Conservation (phyloP, 2,888 invertebrate genomes). For the Tipula lateralis region DNA sequence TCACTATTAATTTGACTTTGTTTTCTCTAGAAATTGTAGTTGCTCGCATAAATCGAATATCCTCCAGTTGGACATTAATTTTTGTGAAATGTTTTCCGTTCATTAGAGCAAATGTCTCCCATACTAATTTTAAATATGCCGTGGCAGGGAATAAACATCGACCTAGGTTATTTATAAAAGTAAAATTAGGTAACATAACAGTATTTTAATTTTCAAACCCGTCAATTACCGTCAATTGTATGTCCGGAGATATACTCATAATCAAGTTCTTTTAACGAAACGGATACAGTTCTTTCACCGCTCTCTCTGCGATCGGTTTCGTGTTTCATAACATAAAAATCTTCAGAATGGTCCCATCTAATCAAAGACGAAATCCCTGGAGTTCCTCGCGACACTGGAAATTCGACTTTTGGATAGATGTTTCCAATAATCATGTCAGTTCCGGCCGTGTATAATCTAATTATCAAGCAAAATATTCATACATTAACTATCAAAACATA, state of each 20-base stretch:
- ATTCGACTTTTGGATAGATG: conserved; percentile 69
- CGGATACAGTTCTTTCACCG: conserved; percentile 58
- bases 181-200: neutral
- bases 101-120: conserved; percentile 73
- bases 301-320: conserved; percentile 59
- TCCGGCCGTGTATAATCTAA: conserved; percentile 69
- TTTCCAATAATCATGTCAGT: conserved; percentile 66
- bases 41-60: conserved; percentile 77
- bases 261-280: conserved; percentile 60
- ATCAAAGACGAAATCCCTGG: conserved; percentile 77
- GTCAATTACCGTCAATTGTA: conserved; percentile 73
- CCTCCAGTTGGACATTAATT: conserved; percentile 59
- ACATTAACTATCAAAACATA: conserved; percentile 38
- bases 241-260: conserved; percentile 73
- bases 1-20: conserved; percentile 50
- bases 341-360: conserved; percentile 81
- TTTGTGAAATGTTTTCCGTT: conserved; percentile 39
- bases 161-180: neutral
- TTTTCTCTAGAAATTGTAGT: conserved; percentile 69
- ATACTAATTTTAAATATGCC: conserved; percentile 71
- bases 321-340: conserved; percentile 69
- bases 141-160: conserved; percentile 64
- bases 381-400: conserved; percentile 82
- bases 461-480: neutral
- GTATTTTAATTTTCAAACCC: neutral